Evolutionary conservation across 2,888 invertebrate species (phyloP).

Genomic region (Xylota sylvarum): DNA sequence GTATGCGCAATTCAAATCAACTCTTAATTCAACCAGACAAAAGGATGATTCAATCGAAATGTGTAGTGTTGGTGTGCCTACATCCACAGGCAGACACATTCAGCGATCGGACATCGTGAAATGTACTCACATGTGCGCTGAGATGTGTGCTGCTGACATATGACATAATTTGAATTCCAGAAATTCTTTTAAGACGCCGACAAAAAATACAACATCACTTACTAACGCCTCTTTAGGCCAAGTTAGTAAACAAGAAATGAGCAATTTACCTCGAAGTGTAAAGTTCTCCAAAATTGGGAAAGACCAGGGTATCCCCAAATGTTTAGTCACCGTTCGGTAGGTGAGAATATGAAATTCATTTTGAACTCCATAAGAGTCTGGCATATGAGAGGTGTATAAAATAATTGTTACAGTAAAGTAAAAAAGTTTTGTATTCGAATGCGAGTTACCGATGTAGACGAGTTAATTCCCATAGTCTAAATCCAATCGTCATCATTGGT

Average conservation of each 20-base stretch:
- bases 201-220: background rate
- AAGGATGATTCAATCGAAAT: constrained; percentile 70
- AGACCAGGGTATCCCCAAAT: constrained; percentile 69
- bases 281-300: constrained; percentile 60
- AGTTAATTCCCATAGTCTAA: no score
- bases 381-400: constrained; percentile 4
- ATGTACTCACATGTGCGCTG: constrained; percentile 62
- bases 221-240: constrained; percentile 28
- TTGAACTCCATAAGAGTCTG: constrained; percentile 40
- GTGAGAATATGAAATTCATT: constrained; percentile 29
- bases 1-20: constrained; percentile 69
- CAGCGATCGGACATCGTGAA: constrained; percentile 27
- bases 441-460: no score
- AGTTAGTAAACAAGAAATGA: constrained; percentile 18
- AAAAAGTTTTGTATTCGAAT: background rate
- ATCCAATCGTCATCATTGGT: no score
- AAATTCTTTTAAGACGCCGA: constrained; percentile 57
- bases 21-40: constrained; percentile 67
- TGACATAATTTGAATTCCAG: constrained; percentile 71
- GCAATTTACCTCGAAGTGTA: constrained; percentile 22
- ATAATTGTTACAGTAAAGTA: constrained; percentile 26
- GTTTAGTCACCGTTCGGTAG: constrained; percentile 56
- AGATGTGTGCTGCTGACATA: constrained; percentile 43
- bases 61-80: constrained; percentile 10
- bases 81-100: constrained; percentile 16